A percentile compares a stretch with the other conserved stretches of the same genome.
These are phyloP conservation scores for Pseudomyrmex pallidus DNA, from an alignment of 1,140 invertebrate species.

Conservation along the genomic window DNA sequence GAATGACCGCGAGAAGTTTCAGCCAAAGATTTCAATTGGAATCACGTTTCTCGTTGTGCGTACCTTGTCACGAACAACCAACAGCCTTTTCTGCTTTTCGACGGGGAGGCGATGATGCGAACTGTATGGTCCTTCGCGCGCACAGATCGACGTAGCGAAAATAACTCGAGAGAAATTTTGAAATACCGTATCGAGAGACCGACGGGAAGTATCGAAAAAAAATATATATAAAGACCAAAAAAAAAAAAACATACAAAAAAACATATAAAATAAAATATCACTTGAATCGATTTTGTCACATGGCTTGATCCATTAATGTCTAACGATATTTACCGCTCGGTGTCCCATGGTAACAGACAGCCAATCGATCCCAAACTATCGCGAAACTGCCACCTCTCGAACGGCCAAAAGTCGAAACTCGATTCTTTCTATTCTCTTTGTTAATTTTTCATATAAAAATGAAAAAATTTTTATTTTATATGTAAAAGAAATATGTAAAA, in stretches of 20 bases:
- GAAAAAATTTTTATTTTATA: too few relatives aligned
- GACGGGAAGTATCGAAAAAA: slow-evolving; percentile 21
- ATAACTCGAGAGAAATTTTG: slow-evolving; percentile 64
- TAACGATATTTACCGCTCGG: slow-evolving; percentile 70
- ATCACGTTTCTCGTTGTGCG: slow-evolving; percentile 62
- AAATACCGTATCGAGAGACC: slow-evolving; percentile 57
- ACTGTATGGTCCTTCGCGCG: background rate
- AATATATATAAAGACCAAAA: slow-evolving; percentile 67
- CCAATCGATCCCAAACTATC: slow-evolving; percentile 52
- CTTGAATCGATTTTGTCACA: slow-evolving; percentile 80
- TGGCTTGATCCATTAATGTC: slow-evolving; percentile 73
- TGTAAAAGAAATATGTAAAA: background rate
- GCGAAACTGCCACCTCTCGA: slow-evolving; percentile 36
- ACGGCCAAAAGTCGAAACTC: slow-evolving; percentile 22
- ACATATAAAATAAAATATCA: slow-evolving; percentile 72
- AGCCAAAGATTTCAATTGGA: slow-evolving; percentile 67
- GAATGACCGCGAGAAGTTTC: slow-evolving; percentile 67
- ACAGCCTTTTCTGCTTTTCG: slow-evolving; percentile 11
- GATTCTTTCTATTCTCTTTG: too few relatives aligned
- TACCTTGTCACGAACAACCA: slow-evolving; percentile 69
- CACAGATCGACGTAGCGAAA: background rate
- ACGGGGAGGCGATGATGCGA: slow-evolving; percentile 29
- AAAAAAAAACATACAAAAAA: slow-evolving; percentile 61
- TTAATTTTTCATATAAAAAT: too few relatives aligned
- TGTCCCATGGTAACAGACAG: slow-evolving; percentile 71